These are phyloP conservation scores for Cacatua alba DNA, from an alignment of 2,113 vertebrate genomes.

Conservation along the genomic window DNA sequence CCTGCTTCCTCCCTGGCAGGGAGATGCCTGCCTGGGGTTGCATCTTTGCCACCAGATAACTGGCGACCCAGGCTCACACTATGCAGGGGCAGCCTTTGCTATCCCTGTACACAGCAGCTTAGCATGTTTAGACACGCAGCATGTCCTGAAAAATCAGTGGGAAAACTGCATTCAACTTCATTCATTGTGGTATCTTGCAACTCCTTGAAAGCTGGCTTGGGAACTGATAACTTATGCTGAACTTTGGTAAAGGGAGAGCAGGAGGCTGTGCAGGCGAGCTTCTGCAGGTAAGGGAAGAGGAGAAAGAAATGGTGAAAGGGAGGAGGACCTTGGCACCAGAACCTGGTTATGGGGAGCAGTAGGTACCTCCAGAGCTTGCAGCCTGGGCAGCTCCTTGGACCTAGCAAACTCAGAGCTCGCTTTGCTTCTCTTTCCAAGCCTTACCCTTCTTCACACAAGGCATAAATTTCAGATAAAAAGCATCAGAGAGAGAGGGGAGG, in stretches of 20 bases:
- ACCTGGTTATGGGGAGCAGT: not conserved
- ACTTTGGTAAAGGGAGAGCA: not conserved
- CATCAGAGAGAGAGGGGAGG: not conserved
- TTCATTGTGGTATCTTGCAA: not conserved
- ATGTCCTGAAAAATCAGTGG: not conserved
- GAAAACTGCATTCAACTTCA: not conserved
- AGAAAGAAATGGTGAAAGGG: not conserved
- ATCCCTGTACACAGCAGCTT: not conserved
- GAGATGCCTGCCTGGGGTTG: not conserved
- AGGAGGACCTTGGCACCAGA: not conserved
- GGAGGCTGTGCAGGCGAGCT: not conserved
- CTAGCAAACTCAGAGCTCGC: not conserved
- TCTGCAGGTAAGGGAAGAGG: not conserved
- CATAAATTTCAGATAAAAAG: not conserved
- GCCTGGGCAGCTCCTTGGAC: not conserved
- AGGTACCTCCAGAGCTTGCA: not conserved
- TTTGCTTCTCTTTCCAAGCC: not conserved
- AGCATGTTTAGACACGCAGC: not conserved
- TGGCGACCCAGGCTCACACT: not conserved
- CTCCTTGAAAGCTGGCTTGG: not conserved
- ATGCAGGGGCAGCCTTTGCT: not conserved
- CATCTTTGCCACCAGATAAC: not conserved
- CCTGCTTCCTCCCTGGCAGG: slow-evolving; percentile 14
- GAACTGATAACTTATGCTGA: not conserved
- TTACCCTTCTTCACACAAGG: not conserved